Base-by-base conservation (phyloP, 2,888 invertebrate species). In the Ctena decussata region DNA sequence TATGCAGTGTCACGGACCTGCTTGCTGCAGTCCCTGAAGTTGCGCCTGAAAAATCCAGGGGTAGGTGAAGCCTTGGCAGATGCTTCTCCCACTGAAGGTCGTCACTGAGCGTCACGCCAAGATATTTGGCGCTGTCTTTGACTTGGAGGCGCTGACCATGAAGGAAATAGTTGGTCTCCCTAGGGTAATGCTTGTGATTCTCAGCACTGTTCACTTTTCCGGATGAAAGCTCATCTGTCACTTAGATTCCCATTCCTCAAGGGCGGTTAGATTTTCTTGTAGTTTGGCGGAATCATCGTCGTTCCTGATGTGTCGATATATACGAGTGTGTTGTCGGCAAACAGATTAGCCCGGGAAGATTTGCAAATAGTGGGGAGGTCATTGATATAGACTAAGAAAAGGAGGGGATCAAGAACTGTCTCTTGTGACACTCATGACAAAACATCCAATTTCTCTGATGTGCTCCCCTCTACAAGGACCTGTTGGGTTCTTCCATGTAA, bases 141-240 rank as follows among this genome's bases (percentile, higher is more conserved):
- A 53, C 53, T 15, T 53, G n/a, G 6, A 53, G n/a, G 6, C 18
- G 6, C 6, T 53, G 53, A n/a, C 53, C 24, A 24, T 53, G 53
- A 24, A 53, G 53, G 6, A 8, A n/a, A 6, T 53, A 15, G 53
- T 5, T 11, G n/a, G n/a, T 12, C 11, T 53, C 5, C 21, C n/a
- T 53, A 5, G 6, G 5, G 5, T 12, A 53, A 24, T n/a, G n/a
- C n/a, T n/a, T n/a, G 6, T 53, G 18, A 30, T 39, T 5, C 27
- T 60, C 5, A 60, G 27, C 11, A 60, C 60, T 3, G 27, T 15
- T 41, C 79, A 79, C 60, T 79, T 79, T 11, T 57, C 73, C 2
- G 79, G 72, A 41, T 79, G 57, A 30, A 79, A 79, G 60, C 72
- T 79, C 79, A 79, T 79, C 41, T 79, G 79, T 57, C 79, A 77